phyloP scores from a whole-genome alignment of 2,797 vertebrate species.

The Aldrovandia affinis region DNA sequence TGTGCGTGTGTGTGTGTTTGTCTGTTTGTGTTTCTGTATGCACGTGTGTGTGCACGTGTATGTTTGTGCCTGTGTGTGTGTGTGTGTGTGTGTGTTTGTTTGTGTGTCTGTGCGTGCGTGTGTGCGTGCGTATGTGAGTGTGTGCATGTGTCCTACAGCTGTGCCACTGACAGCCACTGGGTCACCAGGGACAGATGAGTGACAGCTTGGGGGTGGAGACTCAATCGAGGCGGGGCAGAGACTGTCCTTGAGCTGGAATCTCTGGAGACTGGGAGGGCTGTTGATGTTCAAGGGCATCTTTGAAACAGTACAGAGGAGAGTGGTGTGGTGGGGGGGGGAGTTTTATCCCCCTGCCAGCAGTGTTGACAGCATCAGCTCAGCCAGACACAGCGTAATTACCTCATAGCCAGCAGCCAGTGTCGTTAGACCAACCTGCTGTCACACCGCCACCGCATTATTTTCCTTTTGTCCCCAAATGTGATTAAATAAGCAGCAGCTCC shows the following conservation, averaged over 20 bases:
- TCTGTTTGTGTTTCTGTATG: conserved; percentile 13
- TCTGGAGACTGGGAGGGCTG: conserved; percentile 30
- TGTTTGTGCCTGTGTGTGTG: neutral
- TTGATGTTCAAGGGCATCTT: conserved; percentile 39
- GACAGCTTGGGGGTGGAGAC: too few relatives aligned
- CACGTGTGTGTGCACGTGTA: neutral
- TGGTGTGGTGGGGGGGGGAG: conserved; percentile 18
- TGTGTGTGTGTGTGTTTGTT: neutral
- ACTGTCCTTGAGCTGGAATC: conserved; percentile 28
- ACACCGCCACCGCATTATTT: neutral
- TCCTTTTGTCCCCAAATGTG: neutral
- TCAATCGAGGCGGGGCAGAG: neutral
- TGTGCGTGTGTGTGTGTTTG: conserved; percentile 27
- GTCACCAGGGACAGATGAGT: too few relatives aligned
- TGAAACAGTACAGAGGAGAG: conserved; percentile 13
- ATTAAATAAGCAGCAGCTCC: neutral
- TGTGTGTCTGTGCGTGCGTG: too few relatives aligned
- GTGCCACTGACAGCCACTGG: too few relatives aligned
- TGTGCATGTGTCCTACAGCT: too few relatives aligned
- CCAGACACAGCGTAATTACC: neutral
- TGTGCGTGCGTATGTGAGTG: too few relatives aligned
- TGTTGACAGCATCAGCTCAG: neutral
- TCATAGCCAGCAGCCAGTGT: neutral
- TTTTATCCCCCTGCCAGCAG: neutral
- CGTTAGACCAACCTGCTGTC: neutral